Evolutionary conservation across 1,140 invertebrate species (phyloP).

Genomic region (Drosophila persimilis): DNA sequence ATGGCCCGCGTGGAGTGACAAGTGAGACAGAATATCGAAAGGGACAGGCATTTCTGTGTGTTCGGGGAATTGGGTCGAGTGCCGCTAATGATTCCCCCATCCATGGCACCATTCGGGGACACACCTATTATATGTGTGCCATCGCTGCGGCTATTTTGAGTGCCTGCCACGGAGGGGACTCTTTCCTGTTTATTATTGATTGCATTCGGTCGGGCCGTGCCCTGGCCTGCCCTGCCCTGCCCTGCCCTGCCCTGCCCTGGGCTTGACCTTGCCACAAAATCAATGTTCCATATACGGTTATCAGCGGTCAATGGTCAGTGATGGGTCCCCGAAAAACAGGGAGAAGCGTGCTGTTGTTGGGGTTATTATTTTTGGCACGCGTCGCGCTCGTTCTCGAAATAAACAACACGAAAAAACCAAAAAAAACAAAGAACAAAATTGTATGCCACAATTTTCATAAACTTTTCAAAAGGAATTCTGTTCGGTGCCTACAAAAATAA

Average conservation of each 20-base stretch:
- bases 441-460: constrained; percentile 64
- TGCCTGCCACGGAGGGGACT: constrained; percentile 28
- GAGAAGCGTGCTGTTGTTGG: constrained; percentile 36
- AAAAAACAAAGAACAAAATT: constrained; percentile 14
- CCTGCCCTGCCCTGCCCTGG: constrained; percentile 7
- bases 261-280: constrained; percentile 54
- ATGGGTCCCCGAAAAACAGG: background rate
- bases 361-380: constrained; percentile 81
- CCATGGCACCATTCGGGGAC: constrained; percentile 4
- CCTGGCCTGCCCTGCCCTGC: background rate
- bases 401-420: constrained; percentile 54
- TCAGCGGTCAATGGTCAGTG: constrained; percentile 38
- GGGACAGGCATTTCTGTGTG: constrained; percentile 29
- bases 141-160: constrained; percentile 57
- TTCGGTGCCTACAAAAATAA: constrained; percentile 34
- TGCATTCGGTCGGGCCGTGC: constrained; percentile 36
- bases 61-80: constrained; percentile 34
- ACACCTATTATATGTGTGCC: constrained; percentile 55
- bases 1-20: constrained; percentile 20
- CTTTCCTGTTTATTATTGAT: constrained; percentile 58
- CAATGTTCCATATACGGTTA: constrained; percentile 65
- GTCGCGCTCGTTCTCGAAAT: constrained; percentile 56
- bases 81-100: background rate
- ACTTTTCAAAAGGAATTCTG: constrained; percentile 62
- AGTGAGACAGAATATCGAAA: constrained; percentile 37